These are phyloP conservation scores for Apocheima hispidaria DNA, from an alignment of 2,888 invertebrate species.

Conservation along the genomic window DNA sequence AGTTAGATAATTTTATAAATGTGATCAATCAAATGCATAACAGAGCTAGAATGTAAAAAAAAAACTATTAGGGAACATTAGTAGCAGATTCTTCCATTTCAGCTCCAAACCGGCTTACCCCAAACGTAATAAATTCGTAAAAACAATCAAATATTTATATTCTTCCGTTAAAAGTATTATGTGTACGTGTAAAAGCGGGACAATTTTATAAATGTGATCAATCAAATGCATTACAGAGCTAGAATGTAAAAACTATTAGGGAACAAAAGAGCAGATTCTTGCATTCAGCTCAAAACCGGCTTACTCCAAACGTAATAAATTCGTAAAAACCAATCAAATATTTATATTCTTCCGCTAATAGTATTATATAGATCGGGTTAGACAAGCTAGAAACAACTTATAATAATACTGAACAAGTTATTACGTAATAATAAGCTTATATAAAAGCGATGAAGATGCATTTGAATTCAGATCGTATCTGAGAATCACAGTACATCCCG, in stretches of 20 bases:
- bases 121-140: not conserved
- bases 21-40: not conserved
- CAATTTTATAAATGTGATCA: too few species aligned
- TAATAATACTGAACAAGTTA: not conserved
- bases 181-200: too few species aligned
- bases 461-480: conserved; percentile 17
- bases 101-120: not conserved
- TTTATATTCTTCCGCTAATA: not conserved
- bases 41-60: too few species aligned
- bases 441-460: conserved; percentile 21
- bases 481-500: conserved; percentile 21
- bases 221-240: not conserved
- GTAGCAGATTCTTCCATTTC: not conserved
- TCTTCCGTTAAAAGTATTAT: not conserved
- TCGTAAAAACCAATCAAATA: not conserved
- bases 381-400: not conserved
- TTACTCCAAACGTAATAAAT: not conserved
- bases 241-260: not conserved
- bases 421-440: conserved; percentile 13
- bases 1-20: too few species aligned
- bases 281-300: not conserved
- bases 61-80: not conserved
- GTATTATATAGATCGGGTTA: not conserved
- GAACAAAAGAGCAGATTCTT: not conserved
- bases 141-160: not conserved